Conservation (phyloP, 2,797 vertebrate species). For the Darevskia mixta region DNA sequence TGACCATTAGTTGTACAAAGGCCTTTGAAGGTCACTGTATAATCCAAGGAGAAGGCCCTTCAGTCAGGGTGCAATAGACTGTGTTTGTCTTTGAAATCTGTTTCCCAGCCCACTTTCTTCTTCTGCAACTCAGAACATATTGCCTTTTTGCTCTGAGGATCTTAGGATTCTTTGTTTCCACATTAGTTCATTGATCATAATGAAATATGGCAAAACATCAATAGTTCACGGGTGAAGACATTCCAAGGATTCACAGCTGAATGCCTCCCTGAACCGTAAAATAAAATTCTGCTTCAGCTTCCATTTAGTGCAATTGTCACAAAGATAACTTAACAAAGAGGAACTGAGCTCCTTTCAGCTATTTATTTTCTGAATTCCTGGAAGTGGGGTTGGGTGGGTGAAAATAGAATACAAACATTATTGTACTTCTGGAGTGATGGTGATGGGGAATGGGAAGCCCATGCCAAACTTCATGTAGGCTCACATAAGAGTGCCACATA, state of each 20-base stretch:
- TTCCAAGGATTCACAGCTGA: conserved; percentile 64
- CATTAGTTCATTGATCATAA: conserved; percentile 69
- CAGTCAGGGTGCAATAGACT: conserved; percentile 6
- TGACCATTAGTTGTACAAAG: neutral
- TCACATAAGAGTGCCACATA: too few relatives aligned
- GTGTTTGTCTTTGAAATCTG: conserved; percentile 61
- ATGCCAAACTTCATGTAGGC: neutral
- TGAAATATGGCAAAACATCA: conserved; percentile 75
- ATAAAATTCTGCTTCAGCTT: conserved; percentile 53
- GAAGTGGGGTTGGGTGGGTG: neutral
- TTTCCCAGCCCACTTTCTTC: conserved; percentile 21
- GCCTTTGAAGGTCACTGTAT: neutral
- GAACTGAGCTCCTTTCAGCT: neutral
- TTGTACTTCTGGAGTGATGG: neutral
- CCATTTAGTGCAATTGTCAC: conserved; percentile 64
- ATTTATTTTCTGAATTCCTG: conserved; percentile 18
- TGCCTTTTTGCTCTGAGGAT: conserved; percentile 43
- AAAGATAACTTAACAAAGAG: conserved; percentile 59
- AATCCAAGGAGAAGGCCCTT: neutral
- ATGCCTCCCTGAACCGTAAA: conserved; percentile 57
- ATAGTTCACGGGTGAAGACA: conserved; percentile 61
- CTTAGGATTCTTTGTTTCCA: conserved; percentile 58
- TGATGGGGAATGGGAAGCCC: neutral
- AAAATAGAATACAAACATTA: conserved; percentile 46
- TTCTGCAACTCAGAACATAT: conserved; percentile 6